A percentile compares a stretch with the other conserved stretches of the same genome.
Evolutionary conservation across 2,888 invertebrate genomes (phyloP).

Genomic region (Maniola hyperantus): DNA sequence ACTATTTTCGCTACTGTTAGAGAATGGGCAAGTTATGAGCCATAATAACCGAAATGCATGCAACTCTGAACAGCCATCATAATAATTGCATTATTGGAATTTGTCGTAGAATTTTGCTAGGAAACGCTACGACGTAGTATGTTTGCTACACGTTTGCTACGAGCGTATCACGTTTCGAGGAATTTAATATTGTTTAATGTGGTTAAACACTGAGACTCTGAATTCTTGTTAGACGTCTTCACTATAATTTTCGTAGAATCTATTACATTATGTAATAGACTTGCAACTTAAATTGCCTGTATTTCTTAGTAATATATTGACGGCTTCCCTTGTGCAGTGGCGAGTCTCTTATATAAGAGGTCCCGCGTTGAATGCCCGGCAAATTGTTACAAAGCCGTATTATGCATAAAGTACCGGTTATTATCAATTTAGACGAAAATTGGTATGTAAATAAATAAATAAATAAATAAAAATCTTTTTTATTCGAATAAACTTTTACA

Average conservation of each 20-base stretch:
- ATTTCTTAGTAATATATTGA: too few relatives aligned
- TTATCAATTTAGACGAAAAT: too few relatives aligned
- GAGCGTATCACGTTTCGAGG: conserved; percentile 25
- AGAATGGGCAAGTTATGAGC: conserved; percentile 39
- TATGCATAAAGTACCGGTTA: too few relatives aligned
- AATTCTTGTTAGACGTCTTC: conserved; percentile 6
- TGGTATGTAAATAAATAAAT: too few relatives aligned
- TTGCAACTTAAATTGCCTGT: too few relatives aligned
- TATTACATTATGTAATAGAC: too few relatives aligned
- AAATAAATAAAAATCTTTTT: too few relatives aligned
- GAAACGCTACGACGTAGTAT: conserved; percentile 25
- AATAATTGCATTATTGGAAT: conserved; percentile 40
- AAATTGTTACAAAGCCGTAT: too few relatives aligned
- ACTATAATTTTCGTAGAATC: neutral
- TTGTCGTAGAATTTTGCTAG: conserved; percentile 37
- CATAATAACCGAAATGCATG: conserved; percentile 41
- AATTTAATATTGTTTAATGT: conserved; percentile 28
- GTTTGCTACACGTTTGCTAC: conserved; percentile 31
- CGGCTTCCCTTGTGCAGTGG: too few relatives aligned
- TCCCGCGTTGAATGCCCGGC: too few relatives aligned
- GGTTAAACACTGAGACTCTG: neutral
- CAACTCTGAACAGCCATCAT: conserved; percentile 40
- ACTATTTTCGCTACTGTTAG: conserved; percentile 35
- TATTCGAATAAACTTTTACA: too few relatives aligned
- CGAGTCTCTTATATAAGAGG: too few relatives aligned